Evolutionary conservation across 1,140 invertebrate species (phyloP), one percentile per base, ranked within the genome.

Genomic region (Trinorchestia longiramus): DNA sequence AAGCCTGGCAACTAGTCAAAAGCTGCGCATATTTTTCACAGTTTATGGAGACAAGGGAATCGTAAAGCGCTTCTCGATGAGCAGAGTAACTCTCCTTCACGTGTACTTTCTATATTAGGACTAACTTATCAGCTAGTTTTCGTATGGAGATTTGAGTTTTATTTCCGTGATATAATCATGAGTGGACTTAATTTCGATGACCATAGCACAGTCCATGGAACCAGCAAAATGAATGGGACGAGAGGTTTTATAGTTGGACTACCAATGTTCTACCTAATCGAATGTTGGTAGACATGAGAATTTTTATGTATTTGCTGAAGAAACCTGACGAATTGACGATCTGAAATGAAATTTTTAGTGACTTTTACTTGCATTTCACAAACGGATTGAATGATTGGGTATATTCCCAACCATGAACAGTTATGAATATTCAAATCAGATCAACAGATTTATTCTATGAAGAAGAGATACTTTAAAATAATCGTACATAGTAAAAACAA

Each of bases 101-200:
- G 17, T 90, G 88, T 90, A 90, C 88, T 90, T 90, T 90, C 88
- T 90, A 90, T 90, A 90, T 90, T 90, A 90, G 88, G 88, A 42
- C 88, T 90, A 90, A 90, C 88, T 90, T 90, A 42, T 90, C 41
- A 42, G 43, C 88, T 36, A 90, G 88, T 43, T 43, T 90, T 43
- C 87, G 43, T 42, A 43, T 90, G 41, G 88, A 90, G 41, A 90
- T 90, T 42, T 42, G 88, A 90, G 88, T 90, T 90, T 90, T 90
- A 90, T 90, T 90, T 42, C 88, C 88, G 88, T 90, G 88, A 90
- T 90, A 90, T 90, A 42, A 90, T 90, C 88, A 90, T 42, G 88
- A 43, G 28, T 43, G 88, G 43, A 43, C 88, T 90, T 90, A 90
- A 90, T 90, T 90, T 90, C 43, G 88, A 90, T 90, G 88, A 43